These are phyloP conservation scores for Acromyrmex charruanus DNA, from an alignment of 1,140 invertebrate genomes.

Conservation along the genomic window DNA sequence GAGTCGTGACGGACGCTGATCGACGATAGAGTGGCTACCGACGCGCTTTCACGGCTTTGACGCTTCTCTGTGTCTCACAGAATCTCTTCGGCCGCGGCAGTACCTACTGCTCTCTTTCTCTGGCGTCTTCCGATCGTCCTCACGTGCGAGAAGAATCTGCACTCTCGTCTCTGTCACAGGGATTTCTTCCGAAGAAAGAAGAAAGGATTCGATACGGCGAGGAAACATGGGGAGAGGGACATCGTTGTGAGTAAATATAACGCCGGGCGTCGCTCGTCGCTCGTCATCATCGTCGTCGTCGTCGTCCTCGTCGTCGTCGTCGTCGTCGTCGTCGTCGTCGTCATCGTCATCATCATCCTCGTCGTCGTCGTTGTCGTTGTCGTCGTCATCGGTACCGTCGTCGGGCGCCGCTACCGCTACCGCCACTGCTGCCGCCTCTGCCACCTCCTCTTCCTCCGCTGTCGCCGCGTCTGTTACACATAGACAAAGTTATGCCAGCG, in stretches of 20 bases:
- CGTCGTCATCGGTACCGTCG: background rate
- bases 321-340: background rate
- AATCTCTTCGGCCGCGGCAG: too few species aligned
- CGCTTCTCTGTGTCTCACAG: constrained; percentile 42
- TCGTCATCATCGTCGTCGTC: background rate
- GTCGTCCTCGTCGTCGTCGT: background rate
- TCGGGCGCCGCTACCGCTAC: too few species aligned
- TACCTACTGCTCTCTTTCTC: background rate
- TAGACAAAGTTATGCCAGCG: background rate
- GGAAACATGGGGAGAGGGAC: constrained; percentile 80
- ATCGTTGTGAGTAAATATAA: constrained; percentile 80
- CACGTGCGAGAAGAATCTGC: constrained; percentile 64
- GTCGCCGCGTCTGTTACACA: background rate
- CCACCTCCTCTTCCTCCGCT: too few species aligned
- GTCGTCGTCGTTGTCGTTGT: background rate
- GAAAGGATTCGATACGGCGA: constrained; percentile 65
- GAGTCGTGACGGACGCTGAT: constrained; percentile 33
- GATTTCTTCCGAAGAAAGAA: constrained; percentile 51
- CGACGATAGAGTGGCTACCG: constrained; percentile 36
- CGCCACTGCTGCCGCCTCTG: background rate
- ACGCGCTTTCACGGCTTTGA: constrained; percentile 56
- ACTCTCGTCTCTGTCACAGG: constrained; percentile 40
- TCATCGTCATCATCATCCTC: background rate
- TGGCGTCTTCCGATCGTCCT: too few species aligned
- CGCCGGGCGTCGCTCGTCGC: constrained; percentile 21